Percentiles rank a stretch among this genome's conserved stretches.
Evolutionary conservation across 2,113 vertebrate species (phyloP).

Genomic region (Toxostoma redivivum): DNA sequence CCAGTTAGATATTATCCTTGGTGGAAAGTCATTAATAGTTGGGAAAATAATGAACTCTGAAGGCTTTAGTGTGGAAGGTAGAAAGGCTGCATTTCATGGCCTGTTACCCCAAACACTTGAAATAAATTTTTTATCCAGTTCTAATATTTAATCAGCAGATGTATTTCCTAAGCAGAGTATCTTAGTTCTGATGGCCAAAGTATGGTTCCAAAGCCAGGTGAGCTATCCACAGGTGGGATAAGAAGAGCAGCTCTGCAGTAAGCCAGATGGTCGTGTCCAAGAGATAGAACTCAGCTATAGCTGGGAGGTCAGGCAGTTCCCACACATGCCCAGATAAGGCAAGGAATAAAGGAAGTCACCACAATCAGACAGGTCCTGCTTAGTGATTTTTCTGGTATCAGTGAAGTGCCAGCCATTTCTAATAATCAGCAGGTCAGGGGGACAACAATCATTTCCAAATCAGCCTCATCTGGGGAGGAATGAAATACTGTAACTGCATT

Average conservation of each 20-base stretch:
- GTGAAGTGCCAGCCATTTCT: background rate
- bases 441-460: fast-evolving
- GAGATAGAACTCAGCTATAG: background rate
- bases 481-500: background rate
- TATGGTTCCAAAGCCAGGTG: background rate
- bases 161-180: background rate
- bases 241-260: background rate
- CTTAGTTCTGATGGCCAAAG: background rate
- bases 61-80: background rate
- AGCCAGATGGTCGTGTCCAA: fast-evolving
- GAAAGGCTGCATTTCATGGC: background rate
- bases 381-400: background rate
- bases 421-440: background rate
- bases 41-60: background rate
- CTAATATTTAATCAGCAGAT: background rate
- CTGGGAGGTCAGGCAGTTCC: background rate
- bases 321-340: background rate
- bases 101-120: background rate
- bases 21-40: background rate
- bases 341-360: background rate
- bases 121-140: background rate
- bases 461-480: background rate
- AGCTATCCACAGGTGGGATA: background rate
- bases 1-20: background rate
- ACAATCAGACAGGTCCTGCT: background rate